phyloP scores from a whole-genome alignment of 2,888 invertebrate genomes.

The Cephus spinipes region DNA sequence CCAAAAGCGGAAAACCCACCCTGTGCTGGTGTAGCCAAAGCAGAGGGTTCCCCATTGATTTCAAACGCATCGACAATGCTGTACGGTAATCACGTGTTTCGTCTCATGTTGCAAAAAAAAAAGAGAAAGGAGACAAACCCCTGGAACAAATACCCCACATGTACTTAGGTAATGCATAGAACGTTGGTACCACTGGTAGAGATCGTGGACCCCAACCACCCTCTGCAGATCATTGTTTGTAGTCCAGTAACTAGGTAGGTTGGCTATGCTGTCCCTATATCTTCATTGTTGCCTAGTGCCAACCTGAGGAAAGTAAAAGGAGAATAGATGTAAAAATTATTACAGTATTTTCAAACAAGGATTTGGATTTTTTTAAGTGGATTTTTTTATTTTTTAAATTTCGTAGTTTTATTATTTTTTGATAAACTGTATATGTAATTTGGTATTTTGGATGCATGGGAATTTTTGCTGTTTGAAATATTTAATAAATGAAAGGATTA shows the following conservation, averaged over 20 bases:
- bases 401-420: not conserved
- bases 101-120: constrained; percentile 25
- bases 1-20: constrained; percentile 15
- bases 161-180: constrained; percentile 6
- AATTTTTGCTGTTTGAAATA: not conserved
- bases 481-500: not conserved
- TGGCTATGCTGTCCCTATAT: not conserved
- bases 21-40: constrained; percentile 12
- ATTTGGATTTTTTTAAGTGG: not conserved
- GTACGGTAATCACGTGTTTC: constrained; percentile 25
- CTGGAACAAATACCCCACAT: constrained; percentile 20
- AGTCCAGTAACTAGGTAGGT: not conserved
- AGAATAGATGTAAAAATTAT: not conserved
- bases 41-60: constrained; percentile 9
- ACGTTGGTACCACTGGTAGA: not conserved
- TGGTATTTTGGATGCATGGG: not conserved
- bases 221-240: not conserved
- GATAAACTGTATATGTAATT: not conserved
- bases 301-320: constrained; percentile 7
- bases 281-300: constrained; percentile 7
- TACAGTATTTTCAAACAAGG: not conserved
- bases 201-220: not conserved
- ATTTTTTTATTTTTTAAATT: not conserved
- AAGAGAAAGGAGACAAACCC: constrained; percentile 2
- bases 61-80: not conserved